Evolutionary conservation across 2,888 invertebrate genomes (phyloP).

Genomic region (Apodemia duryi): DNA sequence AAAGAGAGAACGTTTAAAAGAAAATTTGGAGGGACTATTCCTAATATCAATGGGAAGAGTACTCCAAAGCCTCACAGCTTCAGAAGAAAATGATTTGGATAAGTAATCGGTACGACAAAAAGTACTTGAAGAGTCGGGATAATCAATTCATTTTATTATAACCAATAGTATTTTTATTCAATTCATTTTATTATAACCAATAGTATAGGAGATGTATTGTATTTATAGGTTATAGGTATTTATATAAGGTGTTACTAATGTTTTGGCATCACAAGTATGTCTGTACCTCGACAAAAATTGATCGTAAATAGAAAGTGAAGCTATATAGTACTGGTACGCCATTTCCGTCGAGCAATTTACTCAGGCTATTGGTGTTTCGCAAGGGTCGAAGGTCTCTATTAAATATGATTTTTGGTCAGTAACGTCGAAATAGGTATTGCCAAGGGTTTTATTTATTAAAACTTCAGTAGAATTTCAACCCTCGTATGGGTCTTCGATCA

Average conservation of each 20-base stretch:
- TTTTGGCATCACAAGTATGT: slow-evolving; percentile 9
- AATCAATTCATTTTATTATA: no score
- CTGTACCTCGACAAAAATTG: slow-evolving; percentile 13
- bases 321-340: slow-evolving; percentile 25
- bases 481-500: slow-evolving; percentile 7
- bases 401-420: slow-evolving; percentile 34
- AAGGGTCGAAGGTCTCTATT: slow-evolving; percentile 33
- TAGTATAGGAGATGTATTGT: neutral
- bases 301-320: slow-evolving; percentile 27
- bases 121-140: no score
- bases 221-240: neutral
- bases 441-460: slow-evolving; percentile 18
- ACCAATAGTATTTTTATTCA: no score
- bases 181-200: no score
- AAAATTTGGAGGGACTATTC: no score
- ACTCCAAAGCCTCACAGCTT: no score
- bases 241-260: neutral
- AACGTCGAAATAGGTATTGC: slow-evolving; percentile 17
- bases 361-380: slow-evolving; percentile 29
- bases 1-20: no score
- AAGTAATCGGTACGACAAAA: no score
- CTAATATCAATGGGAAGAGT: no score
- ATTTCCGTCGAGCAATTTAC: slow-evolving; percentile 32
- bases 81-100: no score
- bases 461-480: slow-evolving; percentile 9